Evolutionary conservation across 2,888 invertebrate genomes (phyloP).

Genomic region (Xestia sexstrigata): DNA sequence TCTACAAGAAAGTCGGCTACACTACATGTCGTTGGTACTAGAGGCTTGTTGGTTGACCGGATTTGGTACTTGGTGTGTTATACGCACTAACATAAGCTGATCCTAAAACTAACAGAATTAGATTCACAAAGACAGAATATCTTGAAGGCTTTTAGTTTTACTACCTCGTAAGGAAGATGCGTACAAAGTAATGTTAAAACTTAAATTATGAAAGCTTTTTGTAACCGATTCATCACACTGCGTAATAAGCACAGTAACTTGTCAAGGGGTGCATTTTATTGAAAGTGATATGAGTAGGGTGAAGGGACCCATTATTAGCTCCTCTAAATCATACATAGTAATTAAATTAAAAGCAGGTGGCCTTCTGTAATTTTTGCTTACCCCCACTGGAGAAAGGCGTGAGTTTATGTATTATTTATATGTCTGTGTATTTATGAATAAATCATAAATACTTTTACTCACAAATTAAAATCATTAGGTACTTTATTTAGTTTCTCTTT

Average conservation of each 20-base stretch:
- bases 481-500: not conserved
- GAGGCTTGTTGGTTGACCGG: not conserved
- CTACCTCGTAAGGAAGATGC: not conserved
- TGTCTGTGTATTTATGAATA: not conserved
- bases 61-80: not conserved
- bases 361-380: not conserved
- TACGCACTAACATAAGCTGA: not conserved
- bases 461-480: not conserved
- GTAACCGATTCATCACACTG: conserved; percentile 2
- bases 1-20: not conserved
- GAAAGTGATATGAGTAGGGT: conserved; percentile 34
- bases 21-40: no score
- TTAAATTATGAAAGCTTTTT: not conserved
- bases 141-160: not conserved
- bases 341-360: not conserved
- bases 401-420: not conserved
- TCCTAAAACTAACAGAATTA: not conserved
- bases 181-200: not conserved
- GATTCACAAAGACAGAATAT: not conserved
- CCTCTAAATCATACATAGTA: not conserved
- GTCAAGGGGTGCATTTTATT: conserved; percentile 16
- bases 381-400: not conserved
- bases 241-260: conserved; percentile 11
- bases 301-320: not conserved
- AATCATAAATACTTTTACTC: conserved; percentile 7